Base-by-base conservation (phyloP, 2,888 invertebrate genomes). In the Ophion slaviceki region DNA sequence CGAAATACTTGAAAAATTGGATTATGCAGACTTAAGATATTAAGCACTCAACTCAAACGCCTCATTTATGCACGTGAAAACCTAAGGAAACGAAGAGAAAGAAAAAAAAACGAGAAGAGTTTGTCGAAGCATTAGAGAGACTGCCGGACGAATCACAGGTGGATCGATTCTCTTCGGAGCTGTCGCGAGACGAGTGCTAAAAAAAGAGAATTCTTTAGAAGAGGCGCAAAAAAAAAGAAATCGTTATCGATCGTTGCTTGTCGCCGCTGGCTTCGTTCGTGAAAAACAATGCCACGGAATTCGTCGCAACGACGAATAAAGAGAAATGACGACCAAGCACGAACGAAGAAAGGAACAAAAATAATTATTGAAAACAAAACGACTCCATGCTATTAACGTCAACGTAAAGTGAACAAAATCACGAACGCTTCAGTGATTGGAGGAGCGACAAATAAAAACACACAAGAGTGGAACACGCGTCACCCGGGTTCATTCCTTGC, bases 391-490 rank as follows among this genome's bases (percentile, higher is more conserved):
- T 84, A 74, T 10, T 62, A 76, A 84, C 79, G 81, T 76, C 47
- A 80, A 82, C 81, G 62, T 53, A 64, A 77, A 66, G 32, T 64
- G 40, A 70, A 36, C 70, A 78, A 79, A 85, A 68, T 64, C 53
- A 36, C 70, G 66, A 59, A 82, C 61, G 71, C 61, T 72, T 45
- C 47, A 20, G 57, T 32, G 7, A 62, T 59, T 64, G 11, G 47
- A 53, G 62, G 64, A 67, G 70, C 53, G 64, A 78, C 32, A 47
- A 61, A 77, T 64, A n/a, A 74, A 66, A 32, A 68, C 24, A 80
- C 64, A 79, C 67, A 53, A 74, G 72, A 77, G 89, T 88, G 87
- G 87, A 87, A 87, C 89, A 91, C 90, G 90, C 88, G 86, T 88
- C 89, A 88, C 88, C 88, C 91, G 86, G 87, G 86, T 84, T 67